phyloP scores from a whole-genome alignment of 92 coral and sea anemone species.

The Palythoa heliodiscus region DNA sequence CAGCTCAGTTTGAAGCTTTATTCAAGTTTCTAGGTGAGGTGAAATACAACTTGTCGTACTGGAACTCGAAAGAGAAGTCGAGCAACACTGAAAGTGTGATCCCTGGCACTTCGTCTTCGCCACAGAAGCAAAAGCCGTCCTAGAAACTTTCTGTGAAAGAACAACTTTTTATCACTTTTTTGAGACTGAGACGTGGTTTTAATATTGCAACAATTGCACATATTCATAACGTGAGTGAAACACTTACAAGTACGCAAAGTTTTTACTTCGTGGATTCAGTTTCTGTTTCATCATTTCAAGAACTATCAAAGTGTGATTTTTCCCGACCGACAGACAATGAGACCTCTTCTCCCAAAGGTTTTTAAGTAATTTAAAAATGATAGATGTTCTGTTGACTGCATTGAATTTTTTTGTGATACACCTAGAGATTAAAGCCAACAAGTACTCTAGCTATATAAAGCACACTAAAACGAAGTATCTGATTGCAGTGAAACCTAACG shows the following conservation, averaged over 20 bases:
- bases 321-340: neutral
- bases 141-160: neutral
- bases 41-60: neutral
- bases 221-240: conserved; percentile 1
- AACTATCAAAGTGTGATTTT: neutral
- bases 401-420: neutral
- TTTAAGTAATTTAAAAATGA: conserved; percentile 21
- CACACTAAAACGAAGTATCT: neutral
- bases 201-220: neutral
- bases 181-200: neutral
- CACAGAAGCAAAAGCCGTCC: neutral
- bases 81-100: neutral
- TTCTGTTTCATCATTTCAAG: neutral
- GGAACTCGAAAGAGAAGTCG: neutral
- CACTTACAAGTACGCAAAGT: neutral
- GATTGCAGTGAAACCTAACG: neutral
- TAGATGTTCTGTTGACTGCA: neutral
- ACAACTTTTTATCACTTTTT: neutral
- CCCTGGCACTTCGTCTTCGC: too few relatives aligned
- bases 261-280: neutral
- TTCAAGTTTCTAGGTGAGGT: neutral
- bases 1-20: neutral
- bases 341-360: conserved; percentile 28
- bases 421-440: neutral
- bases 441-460: neutral